These are phyloP conservation scores for Crypturellus undulatus DNA, from an alignment of 2,113 vertebrate genomes.

Conservation along the genomic window DNA sequence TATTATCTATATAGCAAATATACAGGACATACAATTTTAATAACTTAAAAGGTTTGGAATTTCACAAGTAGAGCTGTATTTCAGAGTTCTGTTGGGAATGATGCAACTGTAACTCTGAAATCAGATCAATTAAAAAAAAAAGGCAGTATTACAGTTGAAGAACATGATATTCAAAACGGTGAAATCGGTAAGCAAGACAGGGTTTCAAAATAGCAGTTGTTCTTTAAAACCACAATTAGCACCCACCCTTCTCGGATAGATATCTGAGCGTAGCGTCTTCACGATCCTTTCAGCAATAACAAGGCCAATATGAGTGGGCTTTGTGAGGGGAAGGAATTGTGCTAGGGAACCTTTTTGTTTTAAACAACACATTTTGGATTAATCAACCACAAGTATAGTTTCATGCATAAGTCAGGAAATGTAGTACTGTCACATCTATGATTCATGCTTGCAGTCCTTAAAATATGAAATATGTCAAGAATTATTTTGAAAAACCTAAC, in stretches of 20 bases:
- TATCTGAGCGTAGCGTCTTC: neutral
- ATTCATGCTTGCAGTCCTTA: neutral
- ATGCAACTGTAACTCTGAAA: neutral
- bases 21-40: neutral
- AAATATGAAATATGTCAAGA: neutral
- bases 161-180: neutral
- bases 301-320: too few relatives aligned
- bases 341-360: neutral
- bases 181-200: neutral
- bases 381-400: neutral
- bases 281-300: neutral
- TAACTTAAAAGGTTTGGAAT: conserved; percentile 26
- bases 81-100: neutral
- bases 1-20: neutral
- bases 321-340: neutral
- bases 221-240: neutral
- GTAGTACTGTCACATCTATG: neutral
- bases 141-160: neutral
- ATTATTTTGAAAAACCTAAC: neutral
- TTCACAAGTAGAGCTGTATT: neutral
- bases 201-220: neutral
- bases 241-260: neutral
- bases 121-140: neutral
- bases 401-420: neutral
- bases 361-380: neutral